phyloP scores from a whole-genome alignment of 2,888 invertebrate genomes.

The Saturnia japonica region DNA sequence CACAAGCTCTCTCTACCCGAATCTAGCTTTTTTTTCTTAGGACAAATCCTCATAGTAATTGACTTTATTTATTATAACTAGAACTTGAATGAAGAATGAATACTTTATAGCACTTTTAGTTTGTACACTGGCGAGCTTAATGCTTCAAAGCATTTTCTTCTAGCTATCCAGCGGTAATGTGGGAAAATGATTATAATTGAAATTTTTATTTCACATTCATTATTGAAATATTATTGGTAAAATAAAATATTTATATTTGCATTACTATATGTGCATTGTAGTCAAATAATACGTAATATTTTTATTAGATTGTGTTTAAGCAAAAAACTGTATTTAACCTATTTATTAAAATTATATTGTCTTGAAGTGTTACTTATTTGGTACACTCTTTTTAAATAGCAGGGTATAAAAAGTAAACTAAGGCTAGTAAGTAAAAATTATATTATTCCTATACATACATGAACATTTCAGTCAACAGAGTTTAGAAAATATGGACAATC shows the following conservation, averaged over 20 bases:
- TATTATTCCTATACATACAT: neutral
- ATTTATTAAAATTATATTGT: neutral
- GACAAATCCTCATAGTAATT: neutral
- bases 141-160: too few species aligned
- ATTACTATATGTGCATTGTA: too few species aligned
- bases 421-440: neutral
- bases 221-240: too few species aligned
- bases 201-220: too few species aligned
- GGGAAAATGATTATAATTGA: too few species aligned
- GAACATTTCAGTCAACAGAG: neutral
- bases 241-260: too few species aligned
- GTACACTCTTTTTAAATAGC: neutral
- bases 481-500: neutral
- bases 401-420: neutral
- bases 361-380: neutral
- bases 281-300: too few species aligned
- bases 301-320: neutral
- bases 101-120: too few species aligned
- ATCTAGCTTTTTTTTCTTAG: neutral
- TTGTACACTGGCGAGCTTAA: too few species aligned
- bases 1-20: neutral
- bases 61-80: neutral
- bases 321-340: too few species aligned
- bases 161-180: too few species aligned
- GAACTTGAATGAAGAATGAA: too few species aligned